Evolutionary conservation across 2,113 vertebrate species (phyloP).

Genomic region (Pseudorectes ferrugineus): DNA sequence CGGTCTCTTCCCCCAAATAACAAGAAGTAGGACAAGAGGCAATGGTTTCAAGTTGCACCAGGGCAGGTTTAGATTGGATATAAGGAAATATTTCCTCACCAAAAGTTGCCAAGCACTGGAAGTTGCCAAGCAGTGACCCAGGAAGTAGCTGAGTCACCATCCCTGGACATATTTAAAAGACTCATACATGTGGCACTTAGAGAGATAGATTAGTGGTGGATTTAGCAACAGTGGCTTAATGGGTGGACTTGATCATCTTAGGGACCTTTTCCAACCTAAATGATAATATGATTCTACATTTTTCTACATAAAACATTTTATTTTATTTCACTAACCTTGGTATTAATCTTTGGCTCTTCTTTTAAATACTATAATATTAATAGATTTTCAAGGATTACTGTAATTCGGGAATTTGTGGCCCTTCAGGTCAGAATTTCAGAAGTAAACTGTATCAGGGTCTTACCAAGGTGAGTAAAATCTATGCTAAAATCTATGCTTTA

Average conservation of each 20-base stretch:
- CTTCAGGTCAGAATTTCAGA: background rate
- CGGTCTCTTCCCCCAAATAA: background rate
- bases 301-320: background rate
- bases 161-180: background rate
- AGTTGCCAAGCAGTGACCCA: background rate
- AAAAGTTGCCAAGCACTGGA: background rate
- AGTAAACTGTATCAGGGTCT: background rate
- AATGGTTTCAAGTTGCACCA: background rate
- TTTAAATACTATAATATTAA: background rate
- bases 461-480: background rate
- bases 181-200: too few species aligned
- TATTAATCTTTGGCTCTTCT: background rate
- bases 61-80: background rate
- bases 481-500: background rate
- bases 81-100: background rate
- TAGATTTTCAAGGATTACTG: background rate
- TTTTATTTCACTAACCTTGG: background rate
- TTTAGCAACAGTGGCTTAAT: background rate
- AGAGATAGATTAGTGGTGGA: background rate
- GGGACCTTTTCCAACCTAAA: background rate
- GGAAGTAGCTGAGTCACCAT: background rate
- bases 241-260: background rate
- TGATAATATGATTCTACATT: background rate
- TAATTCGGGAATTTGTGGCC: background rate
- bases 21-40: background rate